Base-by-base conservation (phyloP, 2,888 invertebrate genomes). In the Drosophila affinis region DNA sequence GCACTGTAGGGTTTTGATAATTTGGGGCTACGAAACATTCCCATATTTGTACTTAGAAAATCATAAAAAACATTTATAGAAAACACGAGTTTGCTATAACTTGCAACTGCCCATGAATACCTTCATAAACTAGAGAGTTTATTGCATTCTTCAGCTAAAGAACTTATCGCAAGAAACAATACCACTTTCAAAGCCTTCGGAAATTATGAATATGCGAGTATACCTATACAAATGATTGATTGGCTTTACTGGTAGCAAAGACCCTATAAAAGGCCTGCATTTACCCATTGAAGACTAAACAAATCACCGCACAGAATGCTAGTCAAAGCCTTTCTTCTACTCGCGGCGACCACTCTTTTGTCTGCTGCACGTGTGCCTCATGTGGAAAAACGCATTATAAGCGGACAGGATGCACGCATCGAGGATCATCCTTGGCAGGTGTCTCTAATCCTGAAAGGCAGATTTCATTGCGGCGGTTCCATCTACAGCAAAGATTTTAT, bases 381-480 rank as follows among this genome's bases (percentile, higher is more conserved):
- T 3, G 21, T 21, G 21, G 21, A 21, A 21, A 21, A 21, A 21
- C 21, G 64, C 9, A 56, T 67, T 3, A 2, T 56, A 14, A 51
- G 65, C 4, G 67, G 67, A n/a, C 4, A 12, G 1, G 10, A 45
- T n/a, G 17, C 12, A 0, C 10, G 27, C 9, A 69, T 69, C 14
- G 29, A 27, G 10, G 45, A 53, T 4, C 21, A 29, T 4, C 46
- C 60, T 9, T 53, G 45, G 44, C 29, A 32, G 12, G 53, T 61
- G 27, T 12, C 45, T n/a, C 9, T 61, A 0, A 24, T 10, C 12
- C 0, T 3, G 12, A 6, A 7, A 3, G 21, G 21, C 21, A 21
- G 21, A 3, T 3, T 0, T 1, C 21, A 21, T 21, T 21, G 21
- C 21, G 21, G 21, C 21, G 21, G 60, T 32, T 45, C 51, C 45